A percentile compares a stretch with the other conserved stretches of the same genome.
Evolutionary conservation across 2,113 vertebrate species (phyloP).

Genomic region (Thermophis baileyi): DNA sequence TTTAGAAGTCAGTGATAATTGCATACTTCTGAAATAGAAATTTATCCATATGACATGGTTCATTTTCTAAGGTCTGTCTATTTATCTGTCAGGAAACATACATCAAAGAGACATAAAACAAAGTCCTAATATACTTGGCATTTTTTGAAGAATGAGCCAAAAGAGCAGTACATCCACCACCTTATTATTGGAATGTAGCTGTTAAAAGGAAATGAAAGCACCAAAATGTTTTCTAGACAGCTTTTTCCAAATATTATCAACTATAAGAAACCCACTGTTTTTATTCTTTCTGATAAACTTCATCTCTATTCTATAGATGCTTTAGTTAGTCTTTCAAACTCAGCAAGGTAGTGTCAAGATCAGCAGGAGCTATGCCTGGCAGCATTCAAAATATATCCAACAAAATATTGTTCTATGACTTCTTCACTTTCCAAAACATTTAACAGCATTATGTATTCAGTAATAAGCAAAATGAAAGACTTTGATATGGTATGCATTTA

Average conservation of each 20-base stretch:
- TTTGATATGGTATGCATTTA: constrained; percentile 9
- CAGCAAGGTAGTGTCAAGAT: neutral
- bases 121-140: neutral
- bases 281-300: neutral
- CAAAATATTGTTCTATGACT: neutral
- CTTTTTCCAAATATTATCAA: neutral
- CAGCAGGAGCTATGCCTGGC: neutral
- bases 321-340: neutral
- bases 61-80: neutral
- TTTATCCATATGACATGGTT: neutral
- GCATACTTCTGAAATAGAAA: neutral
- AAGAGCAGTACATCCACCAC: neutral
- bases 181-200: neutral
- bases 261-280: neutral
- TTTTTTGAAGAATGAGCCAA: neutral
- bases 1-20: neutral
- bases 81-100: neutral
- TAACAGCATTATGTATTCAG: neutral
- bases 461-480: neutral
- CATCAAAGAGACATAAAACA: neutral
- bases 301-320: constrained; percentile 1
- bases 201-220: neutral
- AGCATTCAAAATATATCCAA: constrained; percentile 15
- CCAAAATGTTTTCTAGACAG: neutral
- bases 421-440: neutral